These are phyloP conservation scores for Phalacrocorax carbo DNA, from an alignment of 2,113 vertebrate species.

Conservation along the genomic window DNA sequence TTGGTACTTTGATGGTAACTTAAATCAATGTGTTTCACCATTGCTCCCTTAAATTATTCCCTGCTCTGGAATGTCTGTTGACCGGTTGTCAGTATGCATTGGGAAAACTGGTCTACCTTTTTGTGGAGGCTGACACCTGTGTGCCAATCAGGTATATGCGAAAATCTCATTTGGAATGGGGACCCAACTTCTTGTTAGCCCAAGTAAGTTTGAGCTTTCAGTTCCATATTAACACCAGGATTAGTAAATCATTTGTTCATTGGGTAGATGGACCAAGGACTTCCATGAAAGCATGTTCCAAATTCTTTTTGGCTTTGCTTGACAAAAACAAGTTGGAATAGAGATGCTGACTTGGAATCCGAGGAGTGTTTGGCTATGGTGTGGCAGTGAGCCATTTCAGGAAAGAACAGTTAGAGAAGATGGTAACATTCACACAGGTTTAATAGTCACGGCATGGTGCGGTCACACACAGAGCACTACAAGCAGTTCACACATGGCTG, in stretches of 20 bases:
- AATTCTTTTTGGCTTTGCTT: neutral
- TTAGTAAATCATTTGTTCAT: rapidly evolving
- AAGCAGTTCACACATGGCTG: neutral
- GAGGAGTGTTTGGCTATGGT: neutral
- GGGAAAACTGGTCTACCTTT: neutral
- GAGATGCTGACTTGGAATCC: neutral
- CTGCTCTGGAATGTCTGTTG: neutral
- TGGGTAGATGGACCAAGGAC: neutral
- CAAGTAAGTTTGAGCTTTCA: constrained; percentile 23
- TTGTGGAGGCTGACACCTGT: constrained; percentile 41
- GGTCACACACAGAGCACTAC: neutral
- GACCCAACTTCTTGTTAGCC: constrained; percentile 43
- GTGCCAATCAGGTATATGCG: neutral
- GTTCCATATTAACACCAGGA: neutral
- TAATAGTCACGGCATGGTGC: neutral
- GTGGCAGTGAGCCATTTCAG: neutral
- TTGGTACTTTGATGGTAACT: neutral
- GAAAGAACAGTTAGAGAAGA: neutral
- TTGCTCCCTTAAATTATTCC: neutral
- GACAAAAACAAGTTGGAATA: neutral
- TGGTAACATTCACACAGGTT: neutral
- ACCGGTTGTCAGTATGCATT: neutral
- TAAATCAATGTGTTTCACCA: neutral
- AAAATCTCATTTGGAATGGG: constrained; percentile 59
- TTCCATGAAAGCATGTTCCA: neutral